Evolutionary conservation across 2,888 invertebrate genomes (phyloP).

Genomic region (Bugulina stolonifera): DNA sequence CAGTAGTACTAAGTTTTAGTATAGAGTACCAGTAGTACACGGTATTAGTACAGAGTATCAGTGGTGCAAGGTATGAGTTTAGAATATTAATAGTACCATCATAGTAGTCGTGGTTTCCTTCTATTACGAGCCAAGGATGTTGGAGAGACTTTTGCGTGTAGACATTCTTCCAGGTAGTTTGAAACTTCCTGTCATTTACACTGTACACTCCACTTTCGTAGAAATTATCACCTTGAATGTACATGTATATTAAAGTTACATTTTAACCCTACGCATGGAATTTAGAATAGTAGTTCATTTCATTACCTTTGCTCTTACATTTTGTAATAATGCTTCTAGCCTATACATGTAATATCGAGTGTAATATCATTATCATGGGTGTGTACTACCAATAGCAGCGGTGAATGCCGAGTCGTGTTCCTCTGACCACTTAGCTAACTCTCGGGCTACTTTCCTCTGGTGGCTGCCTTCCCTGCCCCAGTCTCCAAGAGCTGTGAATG

Average conservation of each 20-base stretch:
- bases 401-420: slow-evolving; percentile 14
- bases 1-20: no score
- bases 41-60: no score
- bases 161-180: slow-evolving; percentile 29
- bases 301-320: no score
- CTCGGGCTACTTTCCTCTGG: slow-evolving; percentile 4
- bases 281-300: no score
- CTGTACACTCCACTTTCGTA: slow-evolving; percentile 28
- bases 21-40: no score
- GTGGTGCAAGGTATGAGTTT: no score
- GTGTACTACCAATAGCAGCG: slow-evolving; percentile 9
- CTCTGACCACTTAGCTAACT: not conserved
- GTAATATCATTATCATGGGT: no score
- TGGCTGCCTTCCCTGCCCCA: not conserved
- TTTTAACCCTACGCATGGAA: no score
- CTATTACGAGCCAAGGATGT: slow-evolving; percentile 28
- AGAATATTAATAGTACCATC: no score
- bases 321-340: no score
- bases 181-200: slow-evolving; percentile 28
- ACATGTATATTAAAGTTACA: no score
- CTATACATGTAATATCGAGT: no score
- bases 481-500: not conserved
- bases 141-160: slow-evolving; percentile 28
- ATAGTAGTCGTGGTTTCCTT: slow-evolving; percentile 31
- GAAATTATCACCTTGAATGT: slow-evolving; percentile 32